phyloP scores from a whole-genome alignment of 2,113 vertebrate species.

The Bostrychus sinensis region DNA sequence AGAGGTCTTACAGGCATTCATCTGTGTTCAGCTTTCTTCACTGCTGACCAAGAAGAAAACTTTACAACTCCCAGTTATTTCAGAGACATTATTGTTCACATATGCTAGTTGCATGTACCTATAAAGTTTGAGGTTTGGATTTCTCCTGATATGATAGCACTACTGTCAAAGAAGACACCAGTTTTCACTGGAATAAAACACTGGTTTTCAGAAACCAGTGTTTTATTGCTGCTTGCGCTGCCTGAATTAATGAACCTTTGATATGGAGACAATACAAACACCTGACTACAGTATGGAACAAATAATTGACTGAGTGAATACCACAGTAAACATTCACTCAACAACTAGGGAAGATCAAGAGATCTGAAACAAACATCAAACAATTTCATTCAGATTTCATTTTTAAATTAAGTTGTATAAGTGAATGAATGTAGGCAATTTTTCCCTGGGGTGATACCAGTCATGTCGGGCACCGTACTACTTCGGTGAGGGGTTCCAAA shows the following conservation, averaged over 20 bases:
- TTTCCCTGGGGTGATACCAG: too few relatives aligned
- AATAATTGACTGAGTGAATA: conserved; percentile 41
- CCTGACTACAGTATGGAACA: conserved; percentile 41
- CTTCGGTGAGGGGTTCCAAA: too few relatives aligned
- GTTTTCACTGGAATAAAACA: too few relatives aligned
- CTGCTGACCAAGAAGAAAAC: conserved; percentile 46
- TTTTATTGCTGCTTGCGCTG: conserved; percentile 28
- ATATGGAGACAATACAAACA: conserved; percentile 27
- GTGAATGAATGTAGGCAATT: too few relatives aligned
- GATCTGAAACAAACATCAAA: conserved; percentile 60
- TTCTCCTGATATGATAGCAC: too few relatives aligned
- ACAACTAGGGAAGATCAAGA: conserved; percentile 34
- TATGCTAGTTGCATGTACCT: too few relatives aligned
- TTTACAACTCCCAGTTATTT: conserved; percentile 26
- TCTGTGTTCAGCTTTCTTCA: conserved; percentile 42
- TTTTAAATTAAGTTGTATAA: conserved; percentile 34
- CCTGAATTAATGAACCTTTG: conserved; percentile 52
- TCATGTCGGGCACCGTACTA: too few relatives aligned
- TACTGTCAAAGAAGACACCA: too few relatives aligned
- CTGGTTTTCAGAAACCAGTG: conserved; percentile 7
- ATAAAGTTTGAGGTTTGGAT: too few relatives aligned
- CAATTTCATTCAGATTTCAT: conserved; percentile 60
- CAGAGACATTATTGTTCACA: too few relatives aligned
- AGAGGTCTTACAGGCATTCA: background rate
- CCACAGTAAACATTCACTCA: conserved; percentile 44